Conservation (phyloP, 2,113 vertebrate species). For the Mormoops blainvillei region DNA sequence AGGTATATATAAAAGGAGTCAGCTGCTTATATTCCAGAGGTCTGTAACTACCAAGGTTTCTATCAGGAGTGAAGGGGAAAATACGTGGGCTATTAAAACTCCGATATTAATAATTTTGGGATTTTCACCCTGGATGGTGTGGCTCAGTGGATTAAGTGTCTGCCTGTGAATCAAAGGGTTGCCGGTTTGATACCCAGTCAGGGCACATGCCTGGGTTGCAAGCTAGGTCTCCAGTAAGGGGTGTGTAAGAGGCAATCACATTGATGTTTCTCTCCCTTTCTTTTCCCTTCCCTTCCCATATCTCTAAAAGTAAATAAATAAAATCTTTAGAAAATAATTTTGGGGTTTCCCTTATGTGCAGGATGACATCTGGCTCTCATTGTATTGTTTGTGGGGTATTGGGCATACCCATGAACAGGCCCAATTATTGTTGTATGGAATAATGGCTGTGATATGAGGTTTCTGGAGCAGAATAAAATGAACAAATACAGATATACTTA, state of each 20-base stretch:
- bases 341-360: not conserved
- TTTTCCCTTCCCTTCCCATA: too few relatives aligned
- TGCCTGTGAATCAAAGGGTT: too few relatives aligned
- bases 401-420: not conserved
- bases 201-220: too few relatives aligned
- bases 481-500: conserved; percentile 71
- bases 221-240: too few relatives aligned
- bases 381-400: not conserved
- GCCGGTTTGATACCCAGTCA: too few relatives aligned
- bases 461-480: not conserved
- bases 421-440: not conserved
- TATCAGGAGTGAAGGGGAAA: not conserved
- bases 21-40: conserved; percentile 12
- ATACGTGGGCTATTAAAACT: not conserved
- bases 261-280: too few relatives aligned
- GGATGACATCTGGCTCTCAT: not conserved
- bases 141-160: too few relatives aligned
- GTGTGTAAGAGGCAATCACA: too few relatives aligned
- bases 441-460: not conserved
- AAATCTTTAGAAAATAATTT: too few relatives aligned
- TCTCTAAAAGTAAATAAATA: too few relatives aligned
- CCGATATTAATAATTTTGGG: not conserved
- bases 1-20: not conserved
- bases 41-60: conserved; percentile 1
- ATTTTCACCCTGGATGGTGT: too few relatives aligned